Evolutionary conservation across 1,140 invertebrate species (phyloP), one percentile per base, ranked within the genome.

Genomic region (Choristoneura fumiferana): DNA sequence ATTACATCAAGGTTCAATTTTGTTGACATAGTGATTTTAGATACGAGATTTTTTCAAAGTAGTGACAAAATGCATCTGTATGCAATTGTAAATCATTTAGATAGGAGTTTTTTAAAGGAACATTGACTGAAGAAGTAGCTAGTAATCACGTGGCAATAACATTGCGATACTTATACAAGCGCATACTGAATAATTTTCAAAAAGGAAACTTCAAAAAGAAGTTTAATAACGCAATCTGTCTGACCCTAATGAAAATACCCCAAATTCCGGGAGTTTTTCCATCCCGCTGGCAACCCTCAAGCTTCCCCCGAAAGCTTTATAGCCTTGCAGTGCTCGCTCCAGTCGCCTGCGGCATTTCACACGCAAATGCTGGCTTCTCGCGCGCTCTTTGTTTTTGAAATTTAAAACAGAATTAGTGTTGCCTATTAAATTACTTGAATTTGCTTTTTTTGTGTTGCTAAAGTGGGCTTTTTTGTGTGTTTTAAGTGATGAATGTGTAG

Each of bases 271-370:
- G 18, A 15, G 22, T 22, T 33, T 49, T 33, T 49, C 22, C 17
- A 1, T 22, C 18, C 43, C 29, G 8, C 10, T 57, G 29, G 54
- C 40, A 60, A 60, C 57, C 18, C 55, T 29, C 18, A 49, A 45
- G 4, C 17, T 55, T 45, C 29, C 36, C 52, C 36, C 37, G 36
- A 60, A 64, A 69, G 61, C 64, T 58, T 65, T 63, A 64, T 58
- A 56, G 55, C 55, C 60, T 69, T 66, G 67, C 63, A 66, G 63
- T 58, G 22, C 9, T 66, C 66, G 38, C 37, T 45, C 38, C 67
- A 73, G 71, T 73, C 33, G 52, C 49, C 67, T 73, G 71, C 71
- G 71, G 67, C 57, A 70, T 57, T 62, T 43, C 38, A 43, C 22
- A 58, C 62, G 43, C 49, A 43, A n/a, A 4, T 37, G 60, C 59